Conservation (phyloP, 2,797 vertebrate species). For the Syngnathus rostellatus region DNA sequence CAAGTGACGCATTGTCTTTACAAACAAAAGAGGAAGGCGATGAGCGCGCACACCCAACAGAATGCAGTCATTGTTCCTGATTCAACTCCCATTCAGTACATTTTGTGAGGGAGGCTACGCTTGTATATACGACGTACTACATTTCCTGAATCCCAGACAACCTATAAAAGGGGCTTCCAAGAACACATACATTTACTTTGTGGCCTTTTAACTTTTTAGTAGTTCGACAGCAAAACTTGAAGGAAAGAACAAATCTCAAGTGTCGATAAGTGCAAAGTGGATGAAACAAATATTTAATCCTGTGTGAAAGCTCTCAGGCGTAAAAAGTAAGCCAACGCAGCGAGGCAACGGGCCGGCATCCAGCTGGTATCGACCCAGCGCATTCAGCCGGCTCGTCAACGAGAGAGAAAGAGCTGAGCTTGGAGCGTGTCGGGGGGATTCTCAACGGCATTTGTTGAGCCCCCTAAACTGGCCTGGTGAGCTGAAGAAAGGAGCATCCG, state of each 20-base stretch:
- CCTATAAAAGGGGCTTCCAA: not conserved
- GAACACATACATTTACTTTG: not conserved
- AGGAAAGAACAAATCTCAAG: not conserved
- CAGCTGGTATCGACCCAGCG: constrained; percentile 23
- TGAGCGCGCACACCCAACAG: constrained; percentile 20
- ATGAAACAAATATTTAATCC: constrained; percentile 29
- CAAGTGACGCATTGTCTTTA: constrained; percentile 34
- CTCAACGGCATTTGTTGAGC: not conserved
- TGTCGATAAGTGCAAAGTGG: constrained; percentile 9
- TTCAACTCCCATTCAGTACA: not conserved
- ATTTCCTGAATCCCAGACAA: not conserved
- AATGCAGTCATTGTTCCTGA: constrained; percentile 24
- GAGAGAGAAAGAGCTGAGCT: constrained; percentile 18
- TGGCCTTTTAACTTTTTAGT: not conserved
- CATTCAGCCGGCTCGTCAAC: constrained; percentile 27
- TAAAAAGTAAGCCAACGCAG: constrained; percentile 9
- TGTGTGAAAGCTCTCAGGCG: constrained; percentile 16
- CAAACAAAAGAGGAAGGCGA: constrained; percentile 34
- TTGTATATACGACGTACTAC: not conserved
- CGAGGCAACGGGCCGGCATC: constrained; percentile 14
- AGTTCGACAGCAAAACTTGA: not conserved
- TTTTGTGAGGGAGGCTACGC: not conserved
- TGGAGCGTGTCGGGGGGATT: not conserved
- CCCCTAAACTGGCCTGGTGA: not conserved
- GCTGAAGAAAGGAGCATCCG: not conserved